Base-by-base conservation (phyloP, 2,113 vertebrate genomes). In the Chaenocephalus aceratus region DNA sequence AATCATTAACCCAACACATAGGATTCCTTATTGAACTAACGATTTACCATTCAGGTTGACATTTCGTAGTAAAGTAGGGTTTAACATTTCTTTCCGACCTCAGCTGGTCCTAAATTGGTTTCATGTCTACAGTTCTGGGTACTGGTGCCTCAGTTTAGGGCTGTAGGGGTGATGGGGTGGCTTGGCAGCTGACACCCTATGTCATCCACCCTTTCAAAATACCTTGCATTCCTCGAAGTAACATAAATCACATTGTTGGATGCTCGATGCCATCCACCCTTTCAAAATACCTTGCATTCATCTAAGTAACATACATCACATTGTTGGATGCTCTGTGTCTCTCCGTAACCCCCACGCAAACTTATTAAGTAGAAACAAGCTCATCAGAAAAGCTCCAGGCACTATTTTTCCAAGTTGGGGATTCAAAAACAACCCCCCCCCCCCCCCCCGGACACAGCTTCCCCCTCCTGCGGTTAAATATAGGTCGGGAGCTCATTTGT, bases 211-310 rank as follows among this genome's bases (percentile, higher is more conserved):
- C 30, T 30, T 30, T 30, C 30, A 46, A 80, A 86, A 89, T 88
- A 26, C 75, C 64, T 81, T 10, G 3, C 80, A 87, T 91, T 86
- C 84, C 69, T 74, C 48, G 5, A 5, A 10, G 34, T n/a, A 71
- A 54, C 80, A 71, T 57, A 18, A 63, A 58, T 80, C 56, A 3
- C 36, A 46, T 18, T 46, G 56, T 59, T 62, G 21, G 53, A 41
- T 26, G 26, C 26, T 26, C 26, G 2, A 3, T 70, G 36, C 70
- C 36, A 6, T 41, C 36, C 6, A 41, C 36, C 36, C 30, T 36
- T 36, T 36, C 6, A 46, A 80, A 86, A 89, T 88, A 26, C 75
- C 64, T 81, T 10, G 3, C 80, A 87, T 91, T 86, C 84, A 67
- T 74, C 48, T 6, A 5, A 10, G 36, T n/a, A 72, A 54, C 80